phyloP scores from a whole-genome alignment of 2,888 invertebrate species.

The Oxystoma pomonae region DNA sequence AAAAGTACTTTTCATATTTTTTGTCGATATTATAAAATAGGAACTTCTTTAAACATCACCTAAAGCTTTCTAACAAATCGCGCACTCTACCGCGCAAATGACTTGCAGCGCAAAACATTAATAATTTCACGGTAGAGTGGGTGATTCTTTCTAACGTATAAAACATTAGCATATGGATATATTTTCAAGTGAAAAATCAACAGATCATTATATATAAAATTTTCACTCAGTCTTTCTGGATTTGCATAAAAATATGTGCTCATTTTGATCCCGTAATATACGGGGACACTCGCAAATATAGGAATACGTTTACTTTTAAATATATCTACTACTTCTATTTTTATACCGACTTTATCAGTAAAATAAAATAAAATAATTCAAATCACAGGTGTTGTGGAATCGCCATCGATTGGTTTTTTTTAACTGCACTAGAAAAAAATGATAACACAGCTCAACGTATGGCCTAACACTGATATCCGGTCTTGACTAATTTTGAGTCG shows the following conservation, averaged over 20 bases:
- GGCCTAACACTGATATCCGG: too few species aligned
- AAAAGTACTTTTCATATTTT: conserved; percentile 40
- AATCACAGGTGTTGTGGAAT: conserved; percentile 53
- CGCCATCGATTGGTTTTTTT: conserved; percentile 46
- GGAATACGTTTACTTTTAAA: conserved; percentile 40
- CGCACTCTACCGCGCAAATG: too few species aligned
- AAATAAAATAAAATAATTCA: conserved; percentile 49
- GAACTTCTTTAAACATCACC: conserved; percentile 52
- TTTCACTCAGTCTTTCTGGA: conserved; percentile 54
- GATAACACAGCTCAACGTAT: not conserved
- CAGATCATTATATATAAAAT: conserved; percentile 48
- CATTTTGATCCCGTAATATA: conserved; percentile 48
- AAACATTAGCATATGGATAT: conserved; percentile 49
- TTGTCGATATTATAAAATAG: conserved; percentile 48
- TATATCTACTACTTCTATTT: conserved; percentile 37
- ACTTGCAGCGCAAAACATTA: too few species aligned
- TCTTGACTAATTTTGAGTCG: too few species aligned
- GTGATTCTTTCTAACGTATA: too few species aligned
- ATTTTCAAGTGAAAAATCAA: conserved; percentile 48
- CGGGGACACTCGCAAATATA: conserved; percentile 47
- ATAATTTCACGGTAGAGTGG: too few species aligned
- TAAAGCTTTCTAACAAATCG: conserved; percentile 50
- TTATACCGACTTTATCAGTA: conserved; percentile 39
- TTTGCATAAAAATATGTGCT: conserved; percentile 52
- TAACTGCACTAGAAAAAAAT: not conserved